These are phyloP conservation scores for Gobiocypris rarus DNA, from an alignment of 2,113 vertebrate species.

Conservation along the genomic window DNA sequence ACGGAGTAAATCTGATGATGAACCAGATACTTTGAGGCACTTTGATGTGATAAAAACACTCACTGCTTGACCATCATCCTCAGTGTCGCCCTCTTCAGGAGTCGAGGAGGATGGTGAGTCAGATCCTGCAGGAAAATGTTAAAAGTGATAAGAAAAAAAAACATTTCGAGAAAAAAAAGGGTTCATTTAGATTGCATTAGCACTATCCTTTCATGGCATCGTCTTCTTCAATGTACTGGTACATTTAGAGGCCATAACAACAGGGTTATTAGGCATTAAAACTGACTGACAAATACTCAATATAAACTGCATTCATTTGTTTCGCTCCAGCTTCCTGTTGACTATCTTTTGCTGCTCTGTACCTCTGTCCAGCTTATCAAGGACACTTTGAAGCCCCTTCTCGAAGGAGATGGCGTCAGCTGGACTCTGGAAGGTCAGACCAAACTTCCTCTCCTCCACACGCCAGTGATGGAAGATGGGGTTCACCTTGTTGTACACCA, in stretches of 20 bases:
- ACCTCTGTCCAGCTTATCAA: slow-evolving; percentile 88
- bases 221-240: background rate
- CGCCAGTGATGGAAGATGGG: slow-evolving; percentile 96
- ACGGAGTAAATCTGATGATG: background rate
- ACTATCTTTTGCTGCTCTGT: slow-evolving; percentile 50
- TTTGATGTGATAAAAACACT: slow-evolving; percentile 61
- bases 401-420: slow-evolving; percentile 89
- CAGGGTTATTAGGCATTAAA: background rate
- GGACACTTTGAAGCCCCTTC: slow-evolving; percentile 81
- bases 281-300: background rate
- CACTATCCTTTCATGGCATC: background rate
- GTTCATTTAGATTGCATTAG: background rate
- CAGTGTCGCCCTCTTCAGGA: slow-evolving; percentile 78
- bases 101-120: slow-evolving; percentile 82
- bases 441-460: slow-evolving; percentile 88
- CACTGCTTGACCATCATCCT: slow-evolving; percentile 81
- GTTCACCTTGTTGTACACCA: slow-evolving; percentile 93
- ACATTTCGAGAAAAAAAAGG: background rate
- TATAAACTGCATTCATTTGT: background rate
- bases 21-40: background rate
- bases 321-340: slow-evolving; percentile 53
- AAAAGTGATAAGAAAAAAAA: background rate
- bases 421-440: slow-evolving; percentile 91
- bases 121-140: slow-evolving; percentile 70
- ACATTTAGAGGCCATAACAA: background rate